Evolutionary conservation across 2,113 vertebrate genomes (phyloP).

Genomic region (Climacteris rufus): DNA sequence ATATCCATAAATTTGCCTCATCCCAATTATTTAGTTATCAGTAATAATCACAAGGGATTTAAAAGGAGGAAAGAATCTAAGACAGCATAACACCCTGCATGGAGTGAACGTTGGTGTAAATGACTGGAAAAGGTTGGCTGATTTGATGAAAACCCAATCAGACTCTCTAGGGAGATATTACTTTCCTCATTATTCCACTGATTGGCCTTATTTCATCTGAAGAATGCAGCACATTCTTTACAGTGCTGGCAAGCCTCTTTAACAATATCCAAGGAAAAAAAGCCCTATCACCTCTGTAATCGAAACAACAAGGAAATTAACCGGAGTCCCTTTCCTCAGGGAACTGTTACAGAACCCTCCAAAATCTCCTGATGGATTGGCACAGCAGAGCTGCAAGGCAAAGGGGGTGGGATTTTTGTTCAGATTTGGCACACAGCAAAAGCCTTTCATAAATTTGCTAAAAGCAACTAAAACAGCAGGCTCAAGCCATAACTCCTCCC

Average conservation of each 20-base stretch:
- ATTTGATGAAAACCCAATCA: conserved; percentile 88
- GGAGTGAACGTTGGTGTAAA: conserved; percentile 72
- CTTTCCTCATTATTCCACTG: conserved; percentile 91
- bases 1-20: conserved; percentile 37
- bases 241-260: conserved; percentile 76
- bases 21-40: conserved; percentile 66
- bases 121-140: conserved; percentile 85
- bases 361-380: conserved; percentile 24
- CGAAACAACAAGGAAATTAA: conserved; percentile 76
- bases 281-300: conserved; percentile 73
- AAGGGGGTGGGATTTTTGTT: not conserved
- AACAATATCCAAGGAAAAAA: conserved; percentile 76
- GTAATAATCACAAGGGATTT: conserved; percentile 68
- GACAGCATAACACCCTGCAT: conserved; percentile 65
- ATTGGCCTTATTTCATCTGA: conserved; percentile 91
- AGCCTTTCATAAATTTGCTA: conserved; percentile 34
- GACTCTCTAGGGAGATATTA: conserved; percentile 89
- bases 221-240: conserved; percentile 79
- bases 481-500: conserved; percentile 10
- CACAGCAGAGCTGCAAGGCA: not conserved
- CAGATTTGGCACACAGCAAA: not conserved
- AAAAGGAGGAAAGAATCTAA: conserved; percentile 61
- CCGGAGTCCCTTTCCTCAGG: conserved; percentile 57
- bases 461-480: conserved; percentile 42
- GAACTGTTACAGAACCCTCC: conserved; percentile 15